A percentile compares a stretch with the other conserved stretches of the same genome.
Conservation (phyloP, 1,140 invertebrate genomes). For the Drosophila suzukii region DNA sequence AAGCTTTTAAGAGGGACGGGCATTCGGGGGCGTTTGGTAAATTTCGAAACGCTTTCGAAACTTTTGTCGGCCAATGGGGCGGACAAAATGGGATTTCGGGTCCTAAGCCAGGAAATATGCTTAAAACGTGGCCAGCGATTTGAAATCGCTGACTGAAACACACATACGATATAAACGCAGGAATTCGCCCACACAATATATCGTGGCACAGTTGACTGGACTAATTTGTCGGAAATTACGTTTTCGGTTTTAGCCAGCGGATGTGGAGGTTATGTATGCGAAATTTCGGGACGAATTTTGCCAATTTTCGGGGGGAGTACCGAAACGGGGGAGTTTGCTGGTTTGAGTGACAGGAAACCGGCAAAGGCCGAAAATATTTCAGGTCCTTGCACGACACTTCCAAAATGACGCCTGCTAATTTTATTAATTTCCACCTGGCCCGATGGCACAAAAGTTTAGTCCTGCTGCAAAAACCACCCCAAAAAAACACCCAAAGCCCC, state of each 20-base stretch:
- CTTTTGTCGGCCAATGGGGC: constrained; percentile 25
- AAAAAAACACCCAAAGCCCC: neutral
- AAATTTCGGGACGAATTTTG: constrained; percentile 45
- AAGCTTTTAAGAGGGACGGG: neutral
- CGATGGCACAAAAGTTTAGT: constrained; percentile 49
- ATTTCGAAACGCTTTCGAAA: constrained; percentile 34
- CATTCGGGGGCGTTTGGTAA: neutral
- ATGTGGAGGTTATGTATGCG: constrained; percentile 51
- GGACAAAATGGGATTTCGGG: constrained; percentile 6
- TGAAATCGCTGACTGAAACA: constrained; percentile 50
- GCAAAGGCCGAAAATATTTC: constrained; percentile 53
- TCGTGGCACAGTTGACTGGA: constrained; percentile 68
- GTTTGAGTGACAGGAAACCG: constrained; percentile 2
- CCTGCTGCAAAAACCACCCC: neutral
- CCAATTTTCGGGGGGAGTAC: constrained; percentile 4
- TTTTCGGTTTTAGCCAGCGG: constrained; percentile 66
- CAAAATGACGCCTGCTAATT: constrained; percentile 78
- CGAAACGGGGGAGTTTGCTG: neutral
- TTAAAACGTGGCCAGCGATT: constrained; percentile 66
- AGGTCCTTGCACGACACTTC: constrained; percentile 70
- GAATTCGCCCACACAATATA: constrained; percentile 40
- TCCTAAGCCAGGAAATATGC: constrained; percentile 74
- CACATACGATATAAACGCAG: constrained; percentile 8
- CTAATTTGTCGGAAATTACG: constrained; percentile 80
- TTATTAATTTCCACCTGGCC: constrained; percentile 79